A percentile compares a stretch with the other conserved stretches of the same genome.
phyloP scores from a whole-genome alignment of 2,113 vertebrate genomes.

The Siniperca knerii region DNA sequence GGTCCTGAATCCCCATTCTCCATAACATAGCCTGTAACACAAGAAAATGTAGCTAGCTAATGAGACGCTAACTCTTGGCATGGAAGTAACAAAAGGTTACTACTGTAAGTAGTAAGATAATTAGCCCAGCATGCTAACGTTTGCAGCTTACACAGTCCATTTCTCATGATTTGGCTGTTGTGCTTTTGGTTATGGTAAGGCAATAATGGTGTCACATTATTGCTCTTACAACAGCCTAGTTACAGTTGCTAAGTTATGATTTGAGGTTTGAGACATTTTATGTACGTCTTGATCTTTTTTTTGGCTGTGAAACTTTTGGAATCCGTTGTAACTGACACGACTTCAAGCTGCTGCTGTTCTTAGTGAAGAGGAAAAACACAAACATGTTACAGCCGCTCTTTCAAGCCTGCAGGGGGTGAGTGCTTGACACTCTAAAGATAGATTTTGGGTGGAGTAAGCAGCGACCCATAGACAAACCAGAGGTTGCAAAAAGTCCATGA shows the following conservation, averaged over 20 bases:
- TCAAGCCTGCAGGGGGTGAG: conserved; percentile 36
- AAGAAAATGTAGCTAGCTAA: background rate
- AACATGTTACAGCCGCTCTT: conserved; percentile 32
- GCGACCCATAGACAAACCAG: conserved; percentile 17
- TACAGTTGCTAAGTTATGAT: background rate
- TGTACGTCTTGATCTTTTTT: conserved; percentile 26
- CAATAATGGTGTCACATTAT: too few species aligned
- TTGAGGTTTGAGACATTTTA: conserved; percentile 18
- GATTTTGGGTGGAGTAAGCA: conserved; percentile 23
- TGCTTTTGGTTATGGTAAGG: background rate
- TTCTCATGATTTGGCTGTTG: background rate
- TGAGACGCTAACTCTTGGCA: background rate
- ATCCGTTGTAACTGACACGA: conserved; percentile 15
- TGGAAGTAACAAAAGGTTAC: background rate
- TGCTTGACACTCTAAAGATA: conserved; percentile 40
- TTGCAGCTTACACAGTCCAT: background rate
- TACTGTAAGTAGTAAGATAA: background rate
- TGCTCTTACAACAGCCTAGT: background rate
- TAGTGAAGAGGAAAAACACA: conserved; percentile 30
- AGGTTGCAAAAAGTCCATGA: conserved; percentile 26
- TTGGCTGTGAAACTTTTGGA: conserved; percentile 6
- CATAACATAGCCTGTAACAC: background rate
- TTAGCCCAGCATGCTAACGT: background rate
- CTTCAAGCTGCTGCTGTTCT: conserved; percentile 43
- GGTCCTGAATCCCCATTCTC: background rate